Evolutionary conservation across 1,140 invertebrate genomes (phyloP), one percentile per base, ranked within the genome.

Genomic region (Wiebesia pumilae): DNA sequence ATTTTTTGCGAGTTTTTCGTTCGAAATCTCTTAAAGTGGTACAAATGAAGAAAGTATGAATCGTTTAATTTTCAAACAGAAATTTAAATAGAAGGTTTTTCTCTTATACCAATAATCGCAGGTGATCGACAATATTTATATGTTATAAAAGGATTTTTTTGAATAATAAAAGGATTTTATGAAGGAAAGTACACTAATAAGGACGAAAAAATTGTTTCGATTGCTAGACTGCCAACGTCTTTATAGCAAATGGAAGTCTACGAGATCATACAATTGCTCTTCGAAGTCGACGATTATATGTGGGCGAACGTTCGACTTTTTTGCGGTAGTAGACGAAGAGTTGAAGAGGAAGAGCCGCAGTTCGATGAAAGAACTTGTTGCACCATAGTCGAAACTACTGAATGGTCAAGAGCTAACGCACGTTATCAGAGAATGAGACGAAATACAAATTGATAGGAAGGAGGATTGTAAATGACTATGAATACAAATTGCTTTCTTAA

Each of bases 281-380:
- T 47, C 54, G 71, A 69, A 2, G 62, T 35, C 19, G 38, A n/a
- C 51, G 82, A 54, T 47, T 24, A 54, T 35, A 0, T 24, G 21
- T 30, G 62, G 62, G 67, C 30, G 67, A 30, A 35, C n/a, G 67
- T 30, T 35, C 79, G 24, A 38, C n/a, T 81, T 40, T 81, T 43
- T 16, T 30, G n/a, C n/a, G n/a, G n/a, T n/a, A n/a, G n/a, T n/a
- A n/a, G n/a, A 33, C n/a, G 3, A 35, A 14, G 27, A 65, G 62
- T 1, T n/a, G 3, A n/a, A 27, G 21, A 83, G 47, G 40, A 69
- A 69, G 30, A 69, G 24, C 30, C 24, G 30, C 30, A 27, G 24
- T 40, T 69, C 30, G 84, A 81, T 86, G 73, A 81, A 86, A 81
- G 84, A 81, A 86, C 84, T 86, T 86, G 79, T 86, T 86, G 84